phyloP scores from a whole-genome alignment of 2,113 vertebrate species.

The Tachysurus fulvidraco region DNA sequence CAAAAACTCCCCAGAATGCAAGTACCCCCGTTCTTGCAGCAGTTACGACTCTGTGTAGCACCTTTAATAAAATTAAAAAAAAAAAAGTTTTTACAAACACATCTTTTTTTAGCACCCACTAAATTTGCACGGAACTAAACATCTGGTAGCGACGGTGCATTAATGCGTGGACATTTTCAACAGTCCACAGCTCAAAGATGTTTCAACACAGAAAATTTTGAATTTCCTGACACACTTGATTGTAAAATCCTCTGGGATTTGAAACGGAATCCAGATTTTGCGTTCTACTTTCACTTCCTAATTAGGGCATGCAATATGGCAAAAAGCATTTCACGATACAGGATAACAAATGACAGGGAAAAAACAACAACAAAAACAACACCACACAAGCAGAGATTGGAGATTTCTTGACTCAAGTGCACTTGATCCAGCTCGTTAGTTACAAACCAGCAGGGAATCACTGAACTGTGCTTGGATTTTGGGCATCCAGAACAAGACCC shows the following conservation, averaged over 20 bases:
- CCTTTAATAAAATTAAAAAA: conserved; percentile 49
- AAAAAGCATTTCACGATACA: neutral
- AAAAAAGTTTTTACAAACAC: neutral
- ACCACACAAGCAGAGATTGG: neutral
- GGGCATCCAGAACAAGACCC: neutral
- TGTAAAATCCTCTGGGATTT: neutral
- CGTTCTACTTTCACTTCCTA: neutral
- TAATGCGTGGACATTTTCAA: conserved; percentile 9
- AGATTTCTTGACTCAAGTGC: neutral
- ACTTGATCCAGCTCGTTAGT: neutral
- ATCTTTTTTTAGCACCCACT: neutral
- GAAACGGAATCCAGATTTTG: neutral
- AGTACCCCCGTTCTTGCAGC: conserved; percentile 73
- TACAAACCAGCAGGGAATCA: neutral
- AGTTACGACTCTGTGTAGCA: conserved; percentile 70
- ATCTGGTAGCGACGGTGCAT: conserved; percentile 32
- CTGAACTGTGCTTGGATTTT: neutral
- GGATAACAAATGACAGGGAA: too few relatives aligned
- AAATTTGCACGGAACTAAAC: neutral
- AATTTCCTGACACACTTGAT: conserved; percentile 3
- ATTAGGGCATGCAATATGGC: conserved; percentile 10
- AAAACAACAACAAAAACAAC: neutral
- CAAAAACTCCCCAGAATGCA: conserved; percentile 76
- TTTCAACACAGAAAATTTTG: neutral
- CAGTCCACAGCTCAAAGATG: neutral